Evolutionary conservation across 2,888 invertebrate genomes (phyloP), one percentile per base, ranked within the genome.

Genomic region (Hydriomena furcata): DNA sequence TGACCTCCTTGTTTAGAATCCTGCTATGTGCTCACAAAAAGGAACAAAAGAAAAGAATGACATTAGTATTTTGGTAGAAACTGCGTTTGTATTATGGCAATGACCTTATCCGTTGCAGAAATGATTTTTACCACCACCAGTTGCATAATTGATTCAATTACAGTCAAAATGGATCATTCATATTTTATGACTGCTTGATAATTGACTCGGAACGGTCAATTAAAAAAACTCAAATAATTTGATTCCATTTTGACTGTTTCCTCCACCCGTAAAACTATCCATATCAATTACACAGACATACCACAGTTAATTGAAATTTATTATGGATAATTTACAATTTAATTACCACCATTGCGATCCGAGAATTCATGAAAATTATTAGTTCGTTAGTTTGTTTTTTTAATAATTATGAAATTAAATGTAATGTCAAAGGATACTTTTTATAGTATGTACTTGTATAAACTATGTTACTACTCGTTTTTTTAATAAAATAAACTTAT

Each of bases 21-120:
- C 90, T 88, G 90, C 90, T 90, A 90, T 88, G 78, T 84, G 90
- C 90, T 89, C 86, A 84, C 79, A 79, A 82, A 80, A 84, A 79
- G 73, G 74, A 81, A 81, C 72, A 84, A 87, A 83, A 82, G 76
- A 81, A 85, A 88, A 79, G 82, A 87, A 86, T 82, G 74, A 79
- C 72, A 89, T 90, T 90, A 90, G 90, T 90, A 88, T 79, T 67
- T 57, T 32, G 55, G 45, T 52, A 55, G 11, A 52, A 64, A 60
- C 61, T 68, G 68, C 72, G 79, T 71, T 73, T 65, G 53, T 60
- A 61, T 63, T 62, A 71, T 61, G 55, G 63, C 53, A 52, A 61
- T 69, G 68, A 62, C 64, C 60, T 60, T 64, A 62, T 58, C 62
- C 68, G 66, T 60, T 61, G 62, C 61, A 62, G 65, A 54, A 65